Evolutionary conservation across 2,888 invertebrate genomes (phyloP), one percentile per base, ranked within the genome.

Genomic region (Allygus modestus): DNA sequence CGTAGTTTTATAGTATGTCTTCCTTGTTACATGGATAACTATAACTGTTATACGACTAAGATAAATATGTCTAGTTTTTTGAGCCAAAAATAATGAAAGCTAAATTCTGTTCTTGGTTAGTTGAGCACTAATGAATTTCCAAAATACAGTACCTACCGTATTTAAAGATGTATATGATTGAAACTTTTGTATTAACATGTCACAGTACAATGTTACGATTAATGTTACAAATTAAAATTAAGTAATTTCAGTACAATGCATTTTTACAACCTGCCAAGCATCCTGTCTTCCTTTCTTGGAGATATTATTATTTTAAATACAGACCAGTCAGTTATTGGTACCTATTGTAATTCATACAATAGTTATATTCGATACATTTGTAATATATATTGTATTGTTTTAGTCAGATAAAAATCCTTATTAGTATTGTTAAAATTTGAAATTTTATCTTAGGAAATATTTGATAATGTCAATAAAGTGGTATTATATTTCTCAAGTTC

Each of bases 401-500:
- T 46, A 17, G 15, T 17, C 46, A 23, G 23, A 31, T 1, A 31
- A 0, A 65, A 26, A 58, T 23, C 26, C 12, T 65, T 65, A 31
- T 31, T 65, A 51, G 15, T 65, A 65, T 65, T 65, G 65, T 65
- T 65, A 28, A 65, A 65, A 65, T 0, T 65, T 65, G 12, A 65
- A 28, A 65, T 65, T 65, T 65, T 65, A 65, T 65, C 31, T 28
- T 11, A 28, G 31, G 15, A 4, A 65, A 28, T 28, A 31, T 65
- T 65, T 65, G 65, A 31, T 65, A 65, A 28, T 31, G 65, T 65
- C 28, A 65, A 65, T 65, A 65, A 65, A 65, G 23, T 31, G 5
- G 28, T 65, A 65, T 28, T 65, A 65, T 65, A 65, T 65, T 65
- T 65, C 65, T 65, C 5, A 54, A 23, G 20, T 9, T 31, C 1